Conservation (phyloP, 2,888 invertebrate species). For the Pediacus dermestoides region DNA sequence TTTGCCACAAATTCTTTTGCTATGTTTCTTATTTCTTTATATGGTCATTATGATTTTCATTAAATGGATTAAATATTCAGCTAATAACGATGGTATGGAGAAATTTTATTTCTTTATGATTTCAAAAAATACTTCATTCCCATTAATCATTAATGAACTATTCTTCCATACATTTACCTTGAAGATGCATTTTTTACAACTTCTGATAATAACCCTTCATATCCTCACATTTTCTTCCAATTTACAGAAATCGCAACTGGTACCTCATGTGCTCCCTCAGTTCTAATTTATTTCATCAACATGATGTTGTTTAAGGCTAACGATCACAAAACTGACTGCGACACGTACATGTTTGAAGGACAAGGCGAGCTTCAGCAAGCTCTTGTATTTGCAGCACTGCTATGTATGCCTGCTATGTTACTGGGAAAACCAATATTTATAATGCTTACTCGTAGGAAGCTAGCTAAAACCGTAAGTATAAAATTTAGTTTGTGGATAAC, state of each 20-base stretch:
- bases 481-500: slow-evolving; percentile 1
- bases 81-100: neutral
- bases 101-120: neutral
- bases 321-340: slow-evolving; percentile 48
- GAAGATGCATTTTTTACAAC: too few species aligned
- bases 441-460: slow-evolving; percentile 42
- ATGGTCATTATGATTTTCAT: slow-evolving; percentile 87
- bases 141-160: too few species aligned
- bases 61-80: slow-evolving; percentile 75
- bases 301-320: slow-evolving; percentile 63
- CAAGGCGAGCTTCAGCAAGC: slow-evolving; percentile 60
- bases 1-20: slow-evolving; percentile 87
- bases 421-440: slow-evolving; percentile 73
- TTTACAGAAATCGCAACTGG: slow-evolving; percentile 32
- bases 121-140: too few species aligned
- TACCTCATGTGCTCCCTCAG: slow-evolving; percentile 67
- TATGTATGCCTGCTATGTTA: slow-evolving; percentile 75
- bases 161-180: too few species aligned
- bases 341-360: slow-evolving; percentile 58
- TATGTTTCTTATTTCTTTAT: slow-evolving; percentile 83
- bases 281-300: slow-evolving; percentile 74
- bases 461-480: slow-evolving; percentile 4
- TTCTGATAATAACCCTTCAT: neutral
- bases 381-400: slow-evolving; percentile 61
- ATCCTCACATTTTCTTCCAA: neutral